Conservation (phyloP, 2,888 invertebrate genomes). For the Clepsis dumicolana region DNA sequence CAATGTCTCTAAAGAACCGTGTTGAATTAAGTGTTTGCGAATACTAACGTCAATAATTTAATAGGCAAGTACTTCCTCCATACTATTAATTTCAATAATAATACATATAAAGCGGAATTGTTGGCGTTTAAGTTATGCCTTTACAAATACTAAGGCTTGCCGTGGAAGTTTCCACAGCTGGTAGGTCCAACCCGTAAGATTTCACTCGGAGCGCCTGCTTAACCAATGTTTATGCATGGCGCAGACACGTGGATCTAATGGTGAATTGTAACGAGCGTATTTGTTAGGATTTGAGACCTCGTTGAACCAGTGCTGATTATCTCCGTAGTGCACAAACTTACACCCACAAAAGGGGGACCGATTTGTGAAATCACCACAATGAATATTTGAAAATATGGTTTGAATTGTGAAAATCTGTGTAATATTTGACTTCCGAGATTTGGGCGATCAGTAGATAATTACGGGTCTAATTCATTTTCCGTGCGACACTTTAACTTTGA, state of each 20-base stretch:
- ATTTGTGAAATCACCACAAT: too few species aligned
- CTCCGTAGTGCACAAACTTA: neutral
- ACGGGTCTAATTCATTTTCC: too few species aligned
- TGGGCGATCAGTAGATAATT: too few species aligned
- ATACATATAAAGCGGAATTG: neutral
- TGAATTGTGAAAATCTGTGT: neutral
- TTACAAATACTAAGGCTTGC: neutral
- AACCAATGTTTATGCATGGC: conserved; percentile 13
- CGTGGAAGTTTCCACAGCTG: conserved; percentile 32
- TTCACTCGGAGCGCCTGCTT: conserved; percentile 28
- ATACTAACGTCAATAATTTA: neutral
- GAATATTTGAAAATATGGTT: too few species aligned
- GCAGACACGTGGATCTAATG: conserved; percentile 11
- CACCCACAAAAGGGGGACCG: too few species aligned
- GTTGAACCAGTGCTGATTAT: neutral
- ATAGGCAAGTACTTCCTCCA: too few species aligned
- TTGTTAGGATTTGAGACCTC: neutral
- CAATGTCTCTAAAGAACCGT: neutral
- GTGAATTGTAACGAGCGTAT: neutral
- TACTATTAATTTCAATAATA: neutral
- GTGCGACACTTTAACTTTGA: too few species aligned
- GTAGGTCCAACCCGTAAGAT: neutral
- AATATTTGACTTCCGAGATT: neutral
- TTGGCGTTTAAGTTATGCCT: neutral
- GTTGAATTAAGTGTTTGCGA: neutral